Percentiles rank a stretch among this genome's conserved stretches.
Evolutionary conservation across 2,888 invertebrate genomes (phyloP).

Genomic region (Drosophila suboccidentalis): DNA sequence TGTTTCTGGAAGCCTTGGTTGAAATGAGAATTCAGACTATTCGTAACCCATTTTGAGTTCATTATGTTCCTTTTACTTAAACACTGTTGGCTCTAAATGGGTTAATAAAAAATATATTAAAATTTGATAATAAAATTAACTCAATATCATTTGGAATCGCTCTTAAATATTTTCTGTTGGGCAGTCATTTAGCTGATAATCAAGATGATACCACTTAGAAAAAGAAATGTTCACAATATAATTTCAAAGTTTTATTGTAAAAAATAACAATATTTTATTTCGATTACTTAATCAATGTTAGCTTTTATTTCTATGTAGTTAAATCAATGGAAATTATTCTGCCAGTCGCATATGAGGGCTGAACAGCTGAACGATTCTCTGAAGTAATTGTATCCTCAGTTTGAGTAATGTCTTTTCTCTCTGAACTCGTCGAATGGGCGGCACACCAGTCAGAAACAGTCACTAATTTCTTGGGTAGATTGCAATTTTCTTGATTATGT

Average conservation of each 20-base stretch:
- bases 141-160: background rate
- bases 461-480: constrained; percentile 64
- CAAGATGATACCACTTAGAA: background rate
- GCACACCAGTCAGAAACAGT: constrained; percentile 70
- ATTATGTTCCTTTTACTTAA: too few relatives aligned
- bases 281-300: constrained; percentile 38
- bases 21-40: background rate
- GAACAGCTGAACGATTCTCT: constrained; percentile 68
- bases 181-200: constrained; percentile 3
- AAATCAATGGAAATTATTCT: constrained; percentile 84
- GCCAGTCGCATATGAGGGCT: constrained; percentile 73
- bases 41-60: too few relatives aligned
- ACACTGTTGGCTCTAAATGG: too few relatives aligned
- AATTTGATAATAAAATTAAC: background rate
- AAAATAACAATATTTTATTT: constrained; percentile 70
- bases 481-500: constrained; percentile 82
- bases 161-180: background rate
- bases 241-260: constrained; percentile 61
- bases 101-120: too few relatives aligned
- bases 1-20: too few relatives aligned
- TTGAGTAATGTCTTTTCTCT: constrained; percentile 61
- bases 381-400: constrained; percentile 55
- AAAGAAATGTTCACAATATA: constrained; percentile 30
- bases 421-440: constrained; percentile 58
- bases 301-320: constrained; percentile 76